Conservation (phyloP, 2,113 vertebrate species). For the Gopherus evgoodei region DNA sequence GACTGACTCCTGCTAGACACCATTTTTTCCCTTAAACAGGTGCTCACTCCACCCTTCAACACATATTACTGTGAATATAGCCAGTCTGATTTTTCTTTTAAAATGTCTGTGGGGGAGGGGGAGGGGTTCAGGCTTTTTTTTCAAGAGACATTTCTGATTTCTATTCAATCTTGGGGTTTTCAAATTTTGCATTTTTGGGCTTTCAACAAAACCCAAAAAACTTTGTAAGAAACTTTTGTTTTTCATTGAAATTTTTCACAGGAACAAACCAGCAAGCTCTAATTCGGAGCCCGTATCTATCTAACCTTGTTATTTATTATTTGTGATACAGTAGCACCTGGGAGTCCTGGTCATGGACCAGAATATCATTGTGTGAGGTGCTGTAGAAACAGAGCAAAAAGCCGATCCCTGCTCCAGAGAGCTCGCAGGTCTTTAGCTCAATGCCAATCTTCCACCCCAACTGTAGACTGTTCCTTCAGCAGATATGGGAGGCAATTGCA, state of each 20-base stretch:
- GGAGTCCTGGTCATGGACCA: too few species aligned
- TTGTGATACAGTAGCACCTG: too few species aligned
- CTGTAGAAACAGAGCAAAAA: not conserved
- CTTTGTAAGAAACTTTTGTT: not conserved
- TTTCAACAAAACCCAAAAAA: not conserved
- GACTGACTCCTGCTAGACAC: too few species aligned
- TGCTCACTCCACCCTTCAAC: too few species aligned
- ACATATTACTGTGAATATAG: too few species aligned
- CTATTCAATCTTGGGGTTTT: not conserved
- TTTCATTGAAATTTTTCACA: not conserved
- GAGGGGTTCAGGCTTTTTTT: too few species aligned
- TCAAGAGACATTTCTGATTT: not conserved
- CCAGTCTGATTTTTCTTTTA: too few species aligned
- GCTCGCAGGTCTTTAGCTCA: not conserved
- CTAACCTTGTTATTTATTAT: not conserved
- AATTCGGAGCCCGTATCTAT: not conserved
- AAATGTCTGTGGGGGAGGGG: too few species aligned
- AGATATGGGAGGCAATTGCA: not conserved
- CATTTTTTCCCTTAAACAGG: too few species aligned
- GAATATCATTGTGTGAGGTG: not conserved
- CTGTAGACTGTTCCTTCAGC: not conserved
- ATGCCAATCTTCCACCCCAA: not conserved
- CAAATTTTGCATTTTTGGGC: not conserved
- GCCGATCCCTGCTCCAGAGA: not conserved
- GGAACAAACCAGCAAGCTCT: not conserved